These are phyloP conservation scores for Abscondita cerata DNA, from an alignment of 2,888 invertebrate genomes.

Conservation along the genomic window DNA sequence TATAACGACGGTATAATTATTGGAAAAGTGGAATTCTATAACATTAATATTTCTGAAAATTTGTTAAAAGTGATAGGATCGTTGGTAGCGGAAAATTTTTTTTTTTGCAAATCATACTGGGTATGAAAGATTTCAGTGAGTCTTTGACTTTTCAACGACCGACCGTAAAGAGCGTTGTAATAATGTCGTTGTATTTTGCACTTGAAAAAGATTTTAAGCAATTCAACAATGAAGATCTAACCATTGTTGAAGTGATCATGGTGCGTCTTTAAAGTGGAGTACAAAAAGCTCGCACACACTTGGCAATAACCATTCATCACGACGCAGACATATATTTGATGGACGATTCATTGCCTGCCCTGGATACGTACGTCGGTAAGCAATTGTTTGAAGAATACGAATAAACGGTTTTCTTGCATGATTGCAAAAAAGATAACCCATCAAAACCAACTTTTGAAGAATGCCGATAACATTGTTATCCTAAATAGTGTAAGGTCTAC, in stretches of 20 bases:
- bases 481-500: slow-evolving; percentile 64
- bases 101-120: slow-evolving; percentile 74
- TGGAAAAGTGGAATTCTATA: slow-evolving; percentile 52
- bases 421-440: slow-evolving; percentile 84
- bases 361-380: slow-evolving; percentile 81
- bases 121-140: slow-evolving; percentile 63
- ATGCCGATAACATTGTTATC: slow-evolving; percentile 71
- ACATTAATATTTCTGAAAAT: slow-evolving; percentile 49
- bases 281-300: slow-evolving; percentile 78
- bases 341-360: slow-evolving; percentile 88
- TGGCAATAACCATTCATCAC: slow-evolving; percentile 72
- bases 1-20: slow-evolving; percentile 46
- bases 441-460: slow-evolving; percentile 79
- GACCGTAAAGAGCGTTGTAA: slow-evolving; percentile 65
- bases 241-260: slow-evolving; percentile 82
- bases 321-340: slow-evolving; percentile 81
- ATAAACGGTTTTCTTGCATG: slow-evolving; percentile 70
- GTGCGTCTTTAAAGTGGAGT: slow-evolving; percentile 81
- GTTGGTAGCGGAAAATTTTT: slow-evolving; percentile 72
- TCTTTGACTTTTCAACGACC: slow-evolving; percentile 86
- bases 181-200: slow-evolving; percentile 69
- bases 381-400: slow-evolving; percentile 81
- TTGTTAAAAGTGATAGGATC: slow-evolving; percentile 65
- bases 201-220: slow-evolving; percentile 77
- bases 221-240: slow-evolving; percentile 73